Evolutionary conservation across 2,888 invertebrate genomes (phyloP).

Genomic region (Alviniconcha strummeri): DNA sequence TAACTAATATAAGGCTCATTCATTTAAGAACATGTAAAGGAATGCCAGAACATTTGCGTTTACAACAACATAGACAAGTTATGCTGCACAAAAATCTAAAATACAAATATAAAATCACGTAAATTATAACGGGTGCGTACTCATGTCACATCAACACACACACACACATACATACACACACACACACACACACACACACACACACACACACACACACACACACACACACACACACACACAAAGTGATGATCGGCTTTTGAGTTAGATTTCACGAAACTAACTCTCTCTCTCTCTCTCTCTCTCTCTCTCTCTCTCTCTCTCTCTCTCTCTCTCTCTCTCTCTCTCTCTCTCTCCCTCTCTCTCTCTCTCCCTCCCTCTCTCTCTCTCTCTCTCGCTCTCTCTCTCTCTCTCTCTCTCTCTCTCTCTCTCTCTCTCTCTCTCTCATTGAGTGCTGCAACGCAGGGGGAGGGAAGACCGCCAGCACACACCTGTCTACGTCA

Average conservation of each 20-base stretch:
- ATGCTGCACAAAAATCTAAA: too few species aligned
- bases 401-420: too few species aligned
- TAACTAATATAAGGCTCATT: too few species aligned
- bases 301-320: neutral
- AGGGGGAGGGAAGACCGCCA: neutral
- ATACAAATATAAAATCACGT: too few species aligned
- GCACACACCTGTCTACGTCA: constrained; percentile 19
- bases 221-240: neutral
- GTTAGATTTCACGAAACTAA: too few species aligned
- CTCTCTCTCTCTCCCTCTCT: neutral
- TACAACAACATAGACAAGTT: too few species aligned
- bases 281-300: neutral
- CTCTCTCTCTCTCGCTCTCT: neutral
- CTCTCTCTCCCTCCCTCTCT: constrained; percentile 1
- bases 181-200: neutral
- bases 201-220: neutral
- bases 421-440: neutral
- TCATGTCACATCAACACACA: neutral
- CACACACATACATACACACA: neutral
- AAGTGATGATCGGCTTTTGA: neutral
- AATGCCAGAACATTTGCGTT: too few species aligned
- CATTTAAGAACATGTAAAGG: too few species aligned
- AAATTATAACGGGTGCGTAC: too few species aligned
- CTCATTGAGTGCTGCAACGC: neutral
- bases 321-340: neutral